These are phyloP conservation scores for Drosophila elegans DNA, from an alignment of 1,140 invertebrate genomes.

Conservation along the genomic window DNA sequence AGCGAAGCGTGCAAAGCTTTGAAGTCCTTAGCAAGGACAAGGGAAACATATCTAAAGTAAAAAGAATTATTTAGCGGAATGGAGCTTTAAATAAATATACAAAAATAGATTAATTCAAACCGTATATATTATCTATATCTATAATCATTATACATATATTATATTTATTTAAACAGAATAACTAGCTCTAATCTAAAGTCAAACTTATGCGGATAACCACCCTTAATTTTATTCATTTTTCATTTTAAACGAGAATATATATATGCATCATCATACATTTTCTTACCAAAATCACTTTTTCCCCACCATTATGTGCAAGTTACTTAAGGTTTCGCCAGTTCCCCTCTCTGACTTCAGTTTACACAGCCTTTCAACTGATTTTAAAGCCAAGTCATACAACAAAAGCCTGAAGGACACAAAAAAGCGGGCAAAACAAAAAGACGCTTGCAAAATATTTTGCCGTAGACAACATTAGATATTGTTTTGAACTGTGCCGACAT, in stretches of 20 bases:
- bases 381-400: slow-evolving; percentile 54
- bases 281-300: no score
- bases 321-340: no score
- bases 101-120: neutral
- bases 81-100: neutral
- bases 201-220: no score
- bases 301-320: no score
- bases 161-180: no score
- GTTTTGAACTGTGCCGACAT: slow-evolving; percentile 77
- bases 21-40: slow-evolving; percentile 44
- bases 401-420: slow-evolving; percentile 27
- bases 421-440: slow-evolving; percentile 42
- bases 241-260: no score
- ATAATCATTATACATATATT: no score
- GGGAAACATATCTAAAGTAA: neutral
- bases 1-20: slow-evolving; percentile 64
- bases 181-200: no score
- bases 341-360: slow-evolving; percentile 29
- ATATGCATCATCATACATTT: no score
- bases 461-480: slow-evolving; percentile 79
- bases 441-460: slow-evolving; percentile 75
- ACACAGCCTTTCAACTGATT: slow-evolving; percentile 66
- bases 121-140: no score
- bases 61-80: no score
- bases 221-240: no score